These are phyloP conservation scores for Trilocha varians DNA, from an alignment of 2,888 invertebrate genomes.

Conservation along the genomic window DNA sequence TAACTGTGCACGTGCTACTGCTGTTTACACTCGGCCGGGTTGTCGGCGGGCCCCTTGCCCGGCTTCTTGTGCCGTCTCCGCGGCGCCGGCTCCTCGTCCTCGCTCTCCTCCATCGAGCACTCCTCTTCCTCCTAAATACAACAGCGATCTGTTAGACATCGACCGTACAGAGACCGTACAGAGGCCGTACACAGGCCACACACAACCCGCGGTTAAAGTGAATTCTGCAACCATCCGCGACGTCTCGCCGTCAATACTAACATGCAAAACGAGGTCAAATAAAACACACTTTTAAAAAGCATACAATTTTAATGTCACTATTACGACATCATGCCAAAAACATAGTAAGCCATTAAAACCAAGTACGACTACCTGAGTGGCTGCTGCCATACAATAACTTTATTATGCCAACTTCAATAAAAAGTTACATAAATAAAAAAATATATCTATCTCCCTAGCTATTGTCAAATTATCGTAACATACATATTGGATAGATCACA, in stretches of 20 bases:
- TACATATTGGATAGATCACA: constrained; percentile 54
- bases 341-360: constrained; percentile 54
- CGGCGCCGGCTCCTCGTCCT: constrained; percentile 65
- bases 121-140: constrained; percentile 60
- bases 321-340: constrained; percentile 65
- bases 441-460: constrained; percentile 48
- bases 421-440: constrained; percentile 62
- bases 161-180: background rate
- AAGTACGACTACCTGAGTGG: constrained; percentile 43
- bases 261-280: constrained; percentile 59
- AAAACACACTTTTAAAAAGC: constrained; percentile 62
- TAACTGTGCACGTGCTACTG: constrained; percentile 62
- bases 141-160: constrained; percentile 12
- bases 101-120: constrained; percentile 75
- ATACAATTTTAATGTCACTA: constrained; percentile 69
- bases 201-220: constrained; percentile 22
- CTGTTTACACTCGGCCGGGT: constrained; percentile 81
- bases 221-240: constrained; percentile 66
- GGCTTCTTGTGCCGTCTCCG: constrained; percentile 53
- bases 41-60: constrained; percentile 32
- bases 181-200: background rate
- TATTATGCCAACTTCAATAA: constrained; percentile 60
- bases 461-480: constrained; percentile 43
- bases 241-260: constrained; percentile 34
- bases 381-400: constrained; percentile 43